Percentiles rank a stretch among this genome's conserved stretches.
Evolutionary conservation across 2,113 vertebrate genomes (phyloP).

Genomic region (Henicopernis longicauda): DNA sequence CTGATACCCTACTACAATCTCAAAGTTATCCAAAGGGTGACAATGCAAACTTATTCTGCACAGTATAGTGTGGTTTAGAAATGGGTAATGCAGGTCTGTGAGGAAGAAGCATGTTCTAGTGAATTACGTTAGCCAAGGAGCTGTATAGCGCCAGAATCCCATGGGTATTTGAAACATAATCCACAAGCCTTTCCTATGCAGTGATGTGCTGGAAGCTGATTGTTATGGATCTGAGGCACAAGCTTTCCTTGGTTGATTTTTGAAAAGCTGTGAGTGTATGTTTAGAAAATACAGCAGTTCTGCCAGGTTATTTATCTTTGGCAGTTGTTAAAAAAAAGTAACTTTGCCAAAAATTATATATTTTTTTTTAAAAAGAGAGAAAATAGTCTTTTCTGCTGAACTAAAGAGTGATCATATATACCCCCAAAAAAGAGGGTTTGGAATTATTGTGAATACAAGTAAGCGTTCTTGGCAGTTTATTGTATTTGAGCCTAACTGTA

Average conservation of each 20-base stretch:
- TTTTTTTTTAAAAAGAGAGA: neutral
- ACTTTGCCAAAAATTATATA: neutral
- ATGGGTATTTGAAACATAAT: neutral
- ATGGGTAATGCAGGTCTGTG: neutral
- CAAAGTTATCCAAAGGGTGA: neutral
- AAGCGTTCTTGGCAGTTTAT: neutral
- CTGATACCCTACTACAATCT: neutral
- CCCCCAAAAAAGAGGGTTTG: rapidly evolving
- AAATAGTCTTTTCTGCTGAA: neutral
- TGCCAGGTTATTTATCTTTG: neutral
- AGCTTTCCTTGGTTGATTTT: neutral
- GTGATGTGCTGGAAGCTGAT: neutral
- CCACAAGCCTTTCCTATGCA: neutral
- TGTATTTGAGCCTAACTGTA: neutral
- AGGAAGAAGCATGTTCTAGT: neutral
- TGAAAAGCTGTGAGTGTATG: neutral
- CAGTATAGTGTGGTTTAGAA: neutral
- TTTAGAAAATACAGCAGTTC: neutral
- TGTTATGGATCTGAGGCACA: neutral
- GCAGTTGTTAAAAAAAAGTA: neutral
- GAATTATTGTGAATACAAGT: neutral
- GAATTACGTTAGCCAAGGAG: neutral
- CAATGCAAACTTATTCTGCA: neutral
- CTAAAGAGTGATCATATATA: neutral
- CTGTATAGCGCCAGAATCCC: neutral